phyloP scores from a whole-genome alignment of 2,888 invertebrate genomes.

The Heterodera filipjevi region DNA sequence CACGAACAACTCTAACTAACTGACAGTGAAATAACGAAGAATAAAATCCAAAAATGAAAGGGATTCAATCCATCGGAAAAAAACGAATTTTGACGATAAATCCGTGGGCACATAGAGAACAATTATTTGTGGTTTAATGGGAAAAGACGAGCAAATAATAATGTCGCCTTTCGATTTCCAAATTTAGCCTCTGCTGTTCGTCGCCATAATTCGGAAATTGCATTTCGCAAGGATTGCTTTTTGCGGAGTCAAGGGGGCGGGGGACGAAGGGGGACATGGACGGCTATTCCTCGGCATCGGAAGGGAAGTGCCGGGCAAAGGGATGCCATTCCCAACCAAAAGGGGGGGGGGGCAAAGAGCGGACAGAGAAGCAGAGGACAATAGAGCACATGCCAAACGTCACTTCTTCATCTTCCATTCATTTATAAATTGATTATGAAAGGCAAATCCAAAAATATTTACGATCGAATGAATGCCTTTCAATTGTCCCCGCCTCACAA shows the following conservation, averaged over 20 bases:
- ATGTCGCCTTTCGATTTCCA: not conserved
- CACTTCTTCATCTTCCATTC: too few species aligned
- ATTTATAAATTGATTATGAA: too few species aligned
- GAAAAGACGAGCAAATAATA: not conserved
- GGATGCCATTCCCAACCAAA: not conserved
- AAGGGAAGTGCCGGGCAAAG: not conserved
- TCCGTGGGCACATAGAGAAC: too few species aligned
- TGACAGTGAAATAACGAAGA: too few species aligned
- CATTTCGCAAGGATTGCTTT: not conserved
- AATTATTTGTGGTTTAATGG: too few species aligned
- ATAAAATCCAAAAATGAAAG: not conserved
- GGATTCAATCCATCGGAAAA: not conserved
- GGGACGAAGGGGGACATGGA: not conserved
- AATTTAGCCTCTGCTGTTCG: not conserved
- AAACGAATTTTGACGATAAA: too few species aligned
- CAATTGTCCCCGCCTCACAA: too few species aligned
- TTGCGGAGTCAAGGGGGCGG: not conserved
- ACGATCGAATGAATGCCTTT: too few species aligned
- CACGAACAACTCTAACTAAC: too few species aligned
- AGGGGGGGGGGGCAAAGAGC: not conserved
- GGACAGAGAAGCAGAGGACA: not conserved
- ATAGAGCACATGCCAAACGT: too few species aligned
- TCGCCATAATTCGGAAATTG: constrained; percentile 8
- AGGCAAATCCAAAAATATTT: too few species aligned
- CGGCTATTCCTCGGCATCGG: not conserved